phyloP scores from a whole-genome alignment of 2,888 invertebrate genomes.

The Standfussiana lucernea region DNA sequence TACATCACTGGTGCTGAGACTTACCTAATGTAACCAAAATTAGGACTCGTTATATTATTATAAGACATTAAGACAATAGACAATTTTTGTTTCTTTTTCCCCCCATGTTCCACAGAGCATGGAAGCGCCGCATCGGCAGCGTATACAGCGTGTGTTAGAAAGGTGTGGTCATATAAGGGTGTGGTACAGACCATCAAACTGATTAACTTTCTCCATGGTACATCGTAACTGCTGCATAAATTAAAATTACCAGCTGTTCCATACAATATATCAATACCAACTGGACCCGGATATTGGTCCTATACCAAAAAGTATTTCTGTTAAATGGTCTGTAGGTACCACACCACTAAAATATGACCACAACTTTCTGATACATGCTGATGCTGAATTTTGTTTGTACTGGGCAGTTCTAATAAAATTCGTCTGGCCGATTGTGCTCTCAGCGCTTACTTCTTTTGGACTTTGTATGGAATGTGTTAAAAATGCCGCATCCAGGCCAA shows the following conservation, averaged over 20 bases:
- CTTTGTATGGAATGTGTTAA: background rate
- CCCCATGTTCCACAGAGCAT: background rate
- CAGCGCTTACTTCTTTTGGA: background rate
- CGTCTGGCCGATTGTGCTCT: background rate
- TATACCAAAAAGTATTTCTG: too few species aligned
- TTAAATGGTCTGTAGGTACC: background rate
- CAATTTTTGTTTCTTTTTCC: background rate
- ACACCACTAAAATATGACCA: background rate
- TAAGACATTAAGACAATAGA: too few species aligned
- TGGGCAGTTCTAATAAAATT: background rate
- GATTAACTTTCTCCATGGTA: background rate
- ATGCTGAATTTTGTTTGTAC: background rate
- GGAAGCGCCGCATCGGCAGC: background rate
- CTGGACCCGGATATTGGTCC: background rate
- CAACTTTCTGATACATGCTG: background rate
- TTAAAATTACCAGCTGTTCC: background rate
- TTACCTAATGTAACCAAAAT: conserved; percentile 66
- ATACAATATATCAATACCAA: background rate
- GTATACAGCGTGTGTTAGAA: background rate
- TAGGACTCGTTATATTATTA: conserved; percentile 29
- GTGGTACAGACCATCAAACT: background rate
- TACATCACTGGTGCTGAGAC: conserved; percentile 70
- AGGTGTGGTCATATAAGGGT: background rate
- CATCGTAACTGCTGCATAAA: background rate
- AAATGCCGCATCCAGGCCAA: background rate